Conservation (phyloP, 2,888 invertebrate species). For the Meliscaeva auricollis region DNA sequence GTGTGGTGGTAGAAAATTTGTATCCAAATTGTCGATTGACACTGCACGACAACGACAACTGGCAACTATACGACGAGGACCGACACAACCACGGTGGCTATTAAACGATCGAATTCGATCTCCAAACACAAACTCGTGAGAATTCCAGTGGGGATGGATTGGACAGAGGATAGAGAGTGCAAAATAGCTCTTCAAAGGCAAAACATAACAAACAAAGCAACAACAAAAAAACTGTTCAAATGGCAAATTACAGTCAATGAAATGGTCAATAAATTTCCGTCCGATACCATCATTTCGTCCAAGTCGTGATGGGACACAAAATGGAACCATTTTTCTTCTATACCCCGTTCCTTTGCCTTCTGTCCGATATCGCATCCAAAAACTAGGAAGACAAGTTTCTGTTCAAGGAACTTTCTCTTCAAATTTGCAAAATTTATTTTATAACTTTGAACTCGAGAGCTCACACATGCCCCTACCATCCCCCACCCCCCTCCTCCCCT, state of each 20-base stretch:
- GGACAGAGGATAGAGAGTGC: conserved; percentile 11
- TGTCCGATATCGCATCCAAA: neutral
- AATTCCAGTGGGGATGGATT: conserved; percentile 51
- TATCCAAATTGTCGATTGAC: conserved; percentile 66
- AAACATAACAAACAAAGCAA: conserved; percentile 29
- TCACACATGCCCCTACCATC: conserved; percentile 1
- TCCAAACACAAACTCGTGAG: conserved; percentile 62
- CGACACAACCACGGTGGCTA: conserved; percentile 21
- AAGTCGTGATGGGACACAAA: conserved; percentile 67
- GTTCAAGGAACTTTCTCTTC: conserved; percentile 31
- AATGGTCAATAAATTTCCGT: conserved; percentile 77
- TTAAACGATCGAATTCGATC: conserved; percentile 72
- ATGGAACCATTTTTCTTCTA: conserved; percentile 29
- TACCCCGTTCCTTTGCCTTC: neutral
- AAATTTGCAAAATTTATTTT: conserved; percentile 36
- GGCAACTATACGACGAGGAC: neutral
- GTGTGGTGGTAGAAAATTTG: conserved; percentile 65
- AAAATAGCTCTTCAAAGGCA: conserved; percentile 24
- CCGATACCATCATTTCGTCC: conserved; percentile 74
- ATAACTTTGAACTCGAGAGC: conserved; percentile 39
- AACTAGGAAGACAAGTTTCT: conserved; percentile 12
- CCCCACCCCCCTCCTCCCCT: no score
- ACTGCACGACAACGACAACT: conserved; percentile 65
- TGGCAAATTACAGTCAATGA: conserved; percentile 76
- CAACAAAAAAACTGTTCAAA: conserved; percentile 62